Conservation (phyloP, 2,113 vertebrate species). For the Copsychus sechellarum region DNA sequence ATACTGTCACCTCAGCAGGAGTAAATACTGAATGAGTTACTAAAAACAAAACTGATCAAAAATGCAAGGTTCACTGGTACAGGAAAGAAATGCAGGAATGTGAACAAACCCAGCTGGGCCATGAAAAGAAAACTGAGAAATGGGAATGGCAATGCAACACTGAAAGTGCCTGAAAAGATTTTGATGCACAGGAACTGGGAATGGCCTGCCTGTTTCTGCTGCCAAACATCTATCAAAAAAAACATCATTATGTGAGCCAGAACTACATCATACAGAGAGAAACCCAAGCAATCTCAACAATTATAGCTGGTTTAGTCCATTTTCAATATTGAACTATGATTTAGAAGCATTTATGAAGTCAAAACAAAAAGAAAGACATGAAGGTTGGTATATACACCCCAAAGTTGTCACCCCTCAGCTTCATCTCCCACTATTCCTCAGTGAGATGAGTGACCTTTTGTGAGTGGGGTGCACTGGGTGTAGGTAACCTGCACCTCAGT, state of each 20-base stretch:
- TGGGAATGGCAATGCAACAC: not conserved
- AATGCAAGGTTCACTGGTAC: not conserved
- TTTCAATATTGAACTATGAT: not conserved
- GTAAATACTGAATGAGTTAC: not conserved
- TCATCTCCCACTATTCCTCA: not conserved
- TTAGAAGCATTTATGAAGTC: not conserved
- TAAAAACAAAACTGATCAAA: not conserved
- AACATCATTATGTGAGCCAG: not conserved
- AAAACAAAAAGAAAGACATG: not conserved
- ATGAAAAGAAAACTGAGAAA: not conserved
- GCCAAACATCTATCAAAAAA: not conserved
- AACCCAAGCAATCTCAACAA: not conserved
- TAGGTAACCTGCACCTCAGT: not conserved
- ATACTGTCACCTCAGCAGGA: not conserved
- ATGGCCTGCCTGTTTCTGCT: not conserved
- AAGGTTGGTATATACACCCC: not conserved
- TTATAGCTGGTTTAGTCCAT: not conserved
- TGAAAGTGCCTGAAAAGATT: not conserved
- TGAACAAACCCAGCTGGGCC: not conserved
- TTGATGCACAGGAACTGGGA: not conserved
- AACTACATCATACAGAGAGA: not conserved
- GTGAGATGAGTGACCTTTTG: fast-evolving
- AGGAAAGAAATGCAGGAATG: not conserved
- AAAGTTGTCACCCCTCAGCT: not conserved
- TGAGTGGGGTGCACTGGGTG: not conserved